These are phyloP conservation scores for Eolophus roseicapilla DNA, from an alignment of 2,113 vertebrate genomes.

Conservation along the genomic window DNA sequence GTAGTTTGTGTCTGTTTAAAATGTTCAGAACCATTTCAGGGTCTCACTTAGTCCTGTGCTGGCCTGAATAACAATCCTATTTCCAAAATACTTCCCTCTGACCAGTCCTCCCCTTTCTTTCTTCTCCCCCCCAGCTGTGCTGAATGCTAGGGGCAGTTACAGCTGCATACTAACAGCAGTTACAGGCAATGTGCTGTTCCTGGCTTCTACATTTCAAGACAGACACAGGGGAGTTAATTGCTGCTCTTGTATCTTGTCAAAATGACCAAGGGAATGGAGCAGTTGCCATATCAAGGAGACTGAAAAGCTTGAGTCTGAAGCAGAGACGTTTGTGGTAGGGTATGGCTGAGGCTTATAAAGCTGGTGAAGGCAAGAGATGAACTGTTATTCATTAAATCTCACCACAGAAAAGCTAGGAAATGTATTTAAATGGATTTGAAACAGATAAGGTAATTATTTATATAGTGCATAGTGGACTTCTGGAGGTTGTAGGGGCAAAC, in stretches of 20 bases:
- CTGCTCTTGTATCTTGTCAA: not conserved
- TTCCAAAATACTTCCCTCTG: not conserved
- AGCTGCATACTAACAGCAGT: not conserved
- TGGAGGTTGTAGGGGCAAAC: not conserved
- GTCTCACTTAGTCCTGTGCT: not conserved
- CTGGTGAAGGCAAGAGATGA: not conserved
- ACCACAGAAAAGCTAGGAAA: not conserved
- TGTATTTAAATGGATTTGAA: not conserved
- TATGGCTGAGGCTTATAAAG: not conserved
- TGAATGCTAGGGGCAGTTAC: not conserved
- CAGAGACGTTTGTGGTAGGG: not conserved
- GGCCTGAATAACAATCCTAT: not conserved
- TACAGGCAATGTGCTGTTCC: not conserved
- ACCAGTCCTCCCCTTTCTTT: not conserved
- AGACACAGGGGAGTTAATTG: not conserved
- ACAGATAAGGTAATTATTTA: not conserved
- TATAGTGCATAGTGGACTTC: not conserved
- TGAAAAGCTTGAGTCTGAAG: not conserved
- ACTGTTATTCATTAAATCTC: not conserved
- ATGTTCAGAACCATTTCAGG: not conserved
- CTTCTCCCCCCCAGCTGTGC: not conserved
- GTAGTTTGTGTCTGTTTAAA: not conserved
- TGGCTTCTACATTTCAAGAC: not conserved
- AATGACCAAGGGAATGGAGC: not conserved
- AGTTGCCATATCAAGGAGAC: not conserved